phyloP scores from a whole-genome alignment of 2,888 invertebrate genomes.

The Invenusta paracnida region DNA sequence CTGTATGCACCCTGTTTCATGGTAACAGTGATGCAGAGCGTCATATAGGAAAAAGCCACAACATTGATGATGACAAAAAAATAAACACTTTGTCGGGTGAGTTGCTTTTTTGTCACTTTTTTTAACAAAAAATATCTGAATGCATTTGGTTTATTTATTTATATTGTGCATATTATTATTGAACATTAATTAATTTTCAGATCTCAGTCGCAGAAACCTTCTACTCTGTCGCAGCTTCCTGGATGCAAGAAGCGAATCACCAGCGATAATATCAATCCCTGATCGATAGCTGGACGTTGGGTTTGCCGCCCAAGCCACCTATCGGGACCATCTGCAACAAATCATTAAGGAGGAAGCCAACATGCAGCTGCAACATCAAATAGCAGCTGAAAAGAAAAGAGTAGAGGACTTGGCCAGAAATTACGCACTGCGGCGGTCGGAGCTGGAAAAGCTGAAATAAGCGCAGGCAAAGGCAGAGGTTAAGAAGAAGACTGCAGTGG shows the following conservation, averaged over 20 bases:
- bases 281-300: neutral
- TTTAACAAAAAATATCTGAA: too few species aligned
- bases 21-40: too few species aligned
- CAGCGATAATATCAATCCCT: neutral
- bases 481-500: constrained; percentile 7
- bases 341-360: neutral
- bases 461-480: neutral
- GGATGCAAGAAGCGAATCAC: neutral
- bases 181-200: too few species aligned
- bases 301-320: neutral
- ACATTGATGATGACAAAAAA: too few species aligned
- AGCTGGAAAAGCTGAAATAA: neutral
- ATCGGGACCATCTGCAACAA: neutral
- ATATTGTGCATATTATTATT: too few species aligned
- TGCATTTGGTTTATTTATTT: too few species aligned
- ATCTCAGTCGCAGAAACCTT: neutral
- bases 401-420: neutral
- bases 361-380: neutral
- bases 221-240: neutral
- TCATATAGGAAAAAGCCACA: too few species aligned
- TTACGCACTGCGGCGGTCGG: neutral
- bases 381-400: neutral
- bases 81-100: too few species aligned
- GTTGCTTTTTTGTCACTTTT: too few species aligned
- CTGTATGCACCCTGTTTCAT: too few species aligned